Evolutionary conservation across 2,888 invertebrate genomes (phyloP), one percentile per base, ranked within the genome.

Genomic region (Cryptosula pallasiana): DNA sequence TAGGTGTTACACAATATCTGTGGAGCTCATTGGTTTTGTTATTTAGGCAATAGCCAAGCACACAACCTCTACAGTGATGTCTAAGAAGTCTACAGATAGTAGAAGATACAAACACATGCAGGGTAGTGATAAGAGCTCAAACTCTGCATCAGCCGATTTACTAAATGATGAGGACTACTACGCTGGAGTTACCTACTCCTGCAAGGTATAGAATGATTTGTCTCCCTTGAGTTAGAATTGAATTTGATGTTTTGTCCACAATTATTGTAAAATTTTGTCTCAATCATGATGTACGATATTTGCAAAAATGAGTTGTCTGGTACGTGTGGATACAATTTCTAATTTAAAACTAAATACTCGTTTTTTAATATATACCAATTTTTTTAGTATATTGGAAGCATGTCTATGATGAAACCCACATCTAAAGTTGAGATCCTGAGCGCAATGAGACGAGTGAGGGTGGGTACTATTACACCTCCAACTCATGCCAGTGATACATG

Each of bases 301-400:
- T n/a, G n/a, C n/a, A n/a, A n/a, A n/a, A n/a, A n/a, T n/a, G n/a
- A n/a, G n/a, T n/a, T n/a, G n/a, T n/a, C n/a, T n/a, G n/a, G n/a
- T n/a, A n/a, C n/a, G n/a, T n/a, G n/a, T n/a, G n/a, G n/a, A n/a
- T n/a, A n/a, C n/a, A n/a, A n/a, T n/a, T n/a, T n/a, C n/a, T n/a
- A n/a, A n/a, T n/a, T n/a, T n/a, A n/a, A n/a, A n/a, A n/a, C n/a
- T n/a, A n/a, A n/a, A n/a, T n/a, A n/a, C n/a, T n/a, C n/a, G n/a
- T n/a, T n/a, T n/a, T n/a, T n/a, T n/a, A n/a, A n/a, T n/a, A n/a
- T n/a, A n/a, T n/a, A n/a, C n/a, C n/a, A 23, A 5, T 55, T 5
- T 55, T 55, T 55, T 23, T n/a, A 63, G 63, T 63, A 63, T 34
- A 63, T 63, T 9, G 63, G 63, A 29, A 63, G 63, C 32, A 63